phyloP scores from a whole-genome alignment of 1,140 invertebrate species.

The Drosophila guanche region DNA sequence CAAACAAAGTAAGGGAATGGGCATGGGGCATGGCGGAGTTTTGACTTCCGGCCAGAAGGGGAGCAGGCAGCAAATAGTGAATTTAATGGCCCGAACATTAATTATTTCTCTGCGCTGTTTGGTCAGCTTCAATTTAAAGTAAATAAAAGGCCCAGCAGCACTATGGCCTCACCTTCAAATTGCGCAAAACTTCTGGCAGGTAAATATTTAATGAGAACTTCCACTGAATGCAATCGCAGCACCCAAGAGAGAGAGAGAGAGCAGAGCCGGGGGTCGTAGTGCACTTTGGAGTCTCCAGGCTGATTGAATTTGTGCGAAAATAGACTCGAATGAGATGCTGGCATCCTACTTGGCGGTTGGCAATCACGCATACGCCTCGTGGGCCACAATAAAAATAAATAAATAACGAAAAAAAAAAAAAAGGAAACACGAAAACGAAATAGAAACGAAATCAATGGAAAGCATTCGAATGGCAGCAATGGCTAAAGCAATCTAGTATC shows the following conservation, averaged over 20 bases:
- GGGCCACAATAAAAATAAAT: constrained; percentile 55
- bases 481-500: constrained; percentile 57
- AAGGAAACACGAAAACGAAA: constrained; percentile 8
- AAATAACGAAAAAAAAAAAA: constrained; percentile 47
- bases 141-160: too few species aligned
- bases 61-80: neutral
- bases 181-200: constrained; percentile 28
- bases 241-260: constrained; percentile 6
- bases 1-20: neutral
- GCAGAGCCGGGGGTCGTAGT: constrained; percentile 1
- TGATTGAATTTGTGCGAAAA: constrained; percentile 40
- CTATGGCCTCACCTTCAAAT: neutral
- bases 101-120: constrained; percentile 5
- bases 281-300: constrained; percentile 14
- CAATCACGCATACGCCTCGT: constrained; percentile 10
- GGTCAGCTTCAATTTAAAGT: neutral
- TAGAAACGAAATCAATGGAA: constrained; percentile 41
- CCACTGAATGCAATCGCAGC: constrained; percentile 29
- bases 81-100: constrained; percentile 20
- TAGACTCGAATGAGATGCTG: constrained; percentile 12
- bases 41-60: constrained; percentile 4
- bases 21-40: constrained; percentile 1
- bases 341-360: constrained; percentile 28
- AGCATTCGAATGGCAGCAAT: constrained; percentile 23
- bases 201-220: constrained; percentile 62